Conservation (phyloP, 2,797 vertebrate genomes). For the Halcyon chelicuti region DNA sequence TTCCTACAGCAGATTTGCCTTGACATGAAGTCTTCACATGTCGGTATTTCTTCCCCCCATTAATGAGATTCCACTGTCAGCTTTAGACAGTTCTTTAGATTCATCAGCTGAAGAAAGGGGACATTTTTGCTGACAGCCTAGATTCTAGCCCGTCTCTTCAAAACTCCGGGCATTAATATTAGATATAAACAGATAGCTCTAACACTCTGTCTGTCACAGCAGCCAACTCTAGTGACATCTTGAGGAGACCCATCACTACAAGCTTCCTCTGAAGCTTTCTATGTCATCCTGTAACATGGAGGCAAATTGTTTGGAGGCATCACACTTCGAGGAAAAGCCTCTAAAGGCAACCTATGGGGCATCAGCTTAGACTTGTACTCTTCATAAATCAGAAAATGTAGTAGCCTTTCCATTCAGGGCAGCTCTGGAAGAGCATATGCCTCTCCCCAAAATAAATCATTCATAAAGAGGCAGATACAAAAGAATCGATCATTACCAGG, state of each 20-base stretch:
- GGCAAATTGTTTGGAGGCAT: background rate
- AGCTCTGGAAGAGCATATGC: background rate
- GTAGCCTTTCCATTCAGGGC: background rate
- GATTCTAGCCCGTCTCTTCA: background rate
- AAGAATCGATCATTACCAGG: background rate
- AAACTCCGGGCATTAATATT: slow-evolving; percentile 15
- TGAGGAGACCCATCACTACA: background rate
- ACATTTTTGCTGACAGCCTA: slow-evolving; percentile 37
- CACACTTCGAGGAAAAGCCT: background rate
- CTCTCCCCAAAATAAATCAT: background rate
- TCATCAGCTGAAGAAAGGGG: background rate
- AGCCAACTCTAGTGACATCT: background rate
- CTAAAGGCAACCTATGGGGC: background rate
- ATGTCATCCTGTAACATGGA: background rate
- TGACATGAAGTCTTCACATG: background rate
- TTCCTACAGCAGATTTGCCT: background rate
- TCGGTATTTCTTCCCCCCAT: background rate
- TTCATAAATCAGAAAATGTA: background rate
- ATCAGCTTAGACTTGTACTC: background rate
- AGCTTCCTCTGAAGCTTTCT: background rate
- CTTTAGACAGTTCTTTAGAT: background rate
- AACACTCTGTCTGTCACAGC: background rate
- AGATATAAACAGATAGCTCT: slow-evolving; percentile 21
- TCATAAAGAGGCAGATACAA: background rate
- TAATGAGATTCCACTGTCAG: slow-evolving; percentile 8